Evolutionary conservation across 2,888 invertebrate genomes (phyloP), one percentile per base, ranked within the genome.

Genomic region (Hypomecis atomaria): DNA sequence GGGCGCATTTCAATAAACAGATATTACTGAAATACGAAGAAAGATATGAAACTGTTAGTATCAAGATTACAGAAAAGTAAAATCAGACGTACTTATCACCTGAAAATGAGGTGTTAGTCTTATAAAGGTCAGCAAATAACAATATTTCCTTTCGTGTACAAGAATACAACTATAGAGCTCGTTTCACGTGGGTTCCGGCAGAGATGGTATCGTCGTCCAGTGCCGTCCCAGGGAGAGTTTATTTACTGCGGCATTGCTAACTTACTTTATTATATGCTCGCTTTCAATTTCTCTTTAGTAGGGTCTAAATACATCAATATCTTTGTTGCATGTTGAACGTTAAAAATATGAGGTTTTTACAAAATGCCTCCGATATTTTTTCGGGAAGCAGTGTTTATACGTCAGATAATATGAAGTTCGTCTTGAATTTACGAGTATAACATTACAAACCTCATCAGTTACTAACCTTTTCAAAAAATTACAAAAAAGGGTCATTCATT

Each of bases 251-350:
- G 36, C 36, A 36, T 6, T 53, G 55, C 37, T 11, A 38, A 44
- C 44, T 54, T 38, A 54, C 43, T 43, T 44, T 54, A 44, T 56
- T 45, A 45, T 55, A 10, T 45, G 13, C 45, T n/a, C 11, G 37
- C 55, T 56, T 56, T 56, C 55, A 56, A 9, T 56, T 56, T 56
- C 55, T 45, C 55, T 38, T 45, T 6, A 13, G 13, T 36, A 56
- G 23, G 55, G 45, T 56, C 37, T 8, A 37, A 11, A 6, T 34
- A 33, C 11, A 53, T 42, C 40, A 9, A n/a, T 5, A 13, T 44
- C 3, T n/a, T 13, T 33, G n/a, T n/a, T 7, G 6, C n/a, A 6
- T n/a, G n/a, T 33, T 47, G 33, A 7, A 34, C 34, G 7, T 9
- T 7, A 23, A 23, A 23, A 45, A 45, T 10, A 9, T 23, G 1